Percentiles rank a stretch among this genome's conserved stretches.
Conservation (phyloP, 2,888 invertebrate species). For the Pimpla rufipes region DNA sequence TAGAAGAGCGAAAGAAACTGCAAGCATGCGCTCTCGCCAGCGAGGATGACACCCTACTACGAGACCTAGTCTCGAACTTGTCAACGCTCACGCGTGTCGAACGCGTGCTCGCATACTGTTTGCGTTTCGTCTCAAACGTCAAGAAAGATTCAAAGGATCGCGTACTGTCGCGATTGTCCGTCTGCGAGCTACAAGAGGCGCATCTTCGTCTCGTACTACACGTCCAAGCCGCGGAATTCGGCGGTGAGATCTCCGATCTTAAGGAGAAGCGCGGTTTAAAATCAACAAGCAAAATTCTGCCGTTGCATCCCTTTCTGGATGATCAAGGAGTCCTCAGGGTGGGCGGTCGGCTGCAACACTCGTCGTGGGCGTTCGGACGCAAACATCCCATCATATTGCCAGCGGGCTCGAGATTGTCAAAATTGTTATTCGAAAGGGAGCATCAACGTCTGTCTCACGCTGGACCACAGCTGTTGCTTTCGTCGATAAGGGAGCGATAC, state of each 20-base stretch:
- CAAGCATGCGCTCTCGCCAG: too few relatives aligned
- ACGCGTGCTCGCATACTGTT: constrained; percentile 39
- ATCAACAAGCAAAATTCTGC: constrained; percentile 28
- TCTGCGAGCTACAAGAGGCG: constrained; percentile 29
- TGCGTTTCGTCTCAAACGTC: constrained; percentile 47
- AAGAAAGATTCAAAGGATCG: constrained; percentile 6
- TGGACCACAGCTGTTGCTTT: constrained; percentile 63
- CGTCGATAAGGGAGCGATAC: constrained; percentile 55
- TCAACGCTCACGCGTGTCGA: constrained; percentile 28
- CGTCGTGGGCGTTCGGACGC: constrained; percentile 16
- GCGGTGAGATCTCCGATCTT: constrained; percentile 44
- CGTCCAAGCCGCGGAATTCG: constrained; percentile 22
- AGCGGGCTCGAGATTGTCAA: constrained; percentile 26
- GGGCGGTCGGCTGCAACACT: constrained; percentile 60
- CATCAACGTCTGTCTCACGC: constrained; percentile 66
- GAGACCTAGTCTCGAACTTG: not conserved
- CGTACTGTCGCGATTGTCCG: not conserved
- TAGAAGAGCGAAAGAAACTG: not conserved
- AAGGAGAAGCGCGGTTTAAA: not conserved
- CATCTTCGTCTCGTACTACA: not conserved
- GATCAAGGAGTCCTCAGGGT: constrained; percentile 54
- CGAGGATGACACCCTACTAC: too few relatives aligned
- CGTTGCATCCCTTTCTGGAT: constrained; percentile 52
- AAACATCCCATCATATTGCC: constrained; percentile 57
- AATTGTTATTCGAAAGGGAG: constrained; percentile 60